phyloP scores from a whole-genome alignment of 2,888 invertebrate species.

The Heliconius erato region DNA sequence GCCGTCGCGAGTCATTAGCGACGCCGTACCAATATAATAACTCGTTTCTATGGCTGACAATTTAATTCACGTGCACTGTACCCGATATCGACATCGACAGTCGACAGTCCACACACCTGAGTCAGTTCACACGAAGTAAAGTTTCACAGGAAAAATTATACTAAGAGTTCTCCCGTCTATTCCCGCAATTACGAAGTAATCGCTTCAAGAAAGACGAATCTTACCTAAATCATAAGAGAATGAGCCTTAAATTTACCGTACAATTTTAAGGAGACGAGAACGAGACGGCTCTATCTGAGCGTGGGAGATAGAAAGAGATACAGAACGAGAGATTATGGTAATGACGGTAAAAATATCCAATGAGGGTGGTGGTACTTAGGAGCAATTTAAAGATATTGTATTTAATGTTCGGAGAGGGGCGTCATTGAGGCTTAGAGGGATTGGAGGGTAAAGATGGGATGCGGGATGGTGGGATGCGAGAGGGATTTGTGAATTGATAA shows the following conservation, averaged over 20 bases:
- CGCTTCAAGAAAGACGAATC: constrained; percentile 72
- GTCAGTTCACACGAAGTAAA: constrained; percentile 55
- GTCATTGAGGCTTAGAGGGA: constrained; percentile 57
- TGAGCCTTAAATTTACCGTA: constrained; percentile 74
- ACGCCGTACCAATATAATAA: constrained; percentile 51
- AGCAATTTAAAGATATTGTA: constrained; percentile 85
- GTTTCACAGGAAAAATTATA: constrained; percentile 55
- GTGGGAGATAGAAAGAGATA: constrained; percentile 62
- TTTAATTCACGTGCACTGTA: constrained; percentile 52
- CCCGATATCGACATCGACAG: constrained; percentile 23
- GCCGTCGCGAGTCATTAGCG: constrained; percentile 33
- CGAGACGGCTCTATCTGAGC: constrained; percentile 58
- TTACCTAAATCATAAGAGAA: constrained; percentile 72
- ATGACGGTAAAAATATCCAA: constrained; percentile 81
- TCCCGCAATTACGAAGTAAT: constrained; percentile 76
- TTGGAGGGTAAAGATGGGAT: constrained; percentile 59
- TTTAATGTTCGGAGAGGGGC: constrained; percentile 75
- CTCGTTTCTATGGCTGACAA: constrained; percentile 51
- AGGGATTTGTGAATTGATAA: constrained; percentile 79
- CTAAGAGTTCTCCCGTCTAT: constrained; percentile 57
- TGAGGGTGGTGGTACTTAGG: constrained; percentile 82
- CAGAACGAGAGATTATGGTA: constrained; percentile 76
- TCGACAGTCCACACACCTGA: constrained; percentile 52
- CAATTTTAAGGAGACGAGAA: constrained; percentile 66
- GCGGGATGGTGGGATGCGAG: constrained; percentile 63